Base-by-base conservation (phyloP, 2,888 invertebrate species). In the Hirtodrosophila cameraria region DNA sequence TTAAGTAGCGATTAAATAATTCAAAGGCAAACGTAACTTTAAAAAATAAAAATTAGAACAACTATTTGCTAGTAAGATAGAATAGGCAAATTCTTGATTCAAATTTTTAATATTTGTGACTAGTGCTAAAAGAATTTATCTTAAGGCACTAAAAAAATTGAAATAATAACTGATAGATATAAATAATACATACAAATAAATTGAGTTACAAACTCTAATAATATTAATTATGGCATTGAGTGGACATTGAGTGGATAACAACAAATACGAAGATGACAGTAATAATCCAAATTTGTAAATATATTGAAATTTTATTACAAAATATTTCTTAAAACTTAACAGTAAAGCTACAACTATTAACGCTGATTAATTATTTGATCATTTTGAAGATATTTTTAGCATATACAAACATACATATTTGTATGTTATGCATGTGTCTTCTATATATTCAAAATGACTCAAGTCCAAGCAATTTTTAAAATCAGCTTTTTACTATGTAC, bases 321-420 rank as follows among this genome's bases (percentile, higher is more conserved):
- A 79, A 76, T 74, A 75, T 76, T 71, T 73, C 76, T 82, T 78
- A 72, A 86, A 84, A 84, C 86, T 83, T 83, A 84, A 84, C 77
- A 80, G 74, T 86, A 81, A 54, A 72, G 65, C 72, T 84, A 86
- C 61, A 80, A 61, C 57, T 78, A 74, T 67, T 62, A 66, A 64
- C 75, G 71, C 67, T 76, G 73, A 83, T 80, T 76, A 67, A 65
- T 60, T 75, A 63, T 70, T 61, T 76, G 66, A 76, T 80, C 79
- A 76, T 73, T 65, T 76, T 63, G 67, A 79, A 83, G 28, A 59
- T 67, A 63, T 63, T 58, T 8, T 8, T 7, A 23, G 48, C 36
- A 39, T 59, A 20, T 15, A 27, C 20, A 30, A 20, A 33, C 20
- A 27, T 46, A 35, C 31, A 28, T 49, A 59, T 12, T 16, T 27